Conservation (phyloP, 2,797 vertebrate genomes). For the Danionella dracula region DNA sequence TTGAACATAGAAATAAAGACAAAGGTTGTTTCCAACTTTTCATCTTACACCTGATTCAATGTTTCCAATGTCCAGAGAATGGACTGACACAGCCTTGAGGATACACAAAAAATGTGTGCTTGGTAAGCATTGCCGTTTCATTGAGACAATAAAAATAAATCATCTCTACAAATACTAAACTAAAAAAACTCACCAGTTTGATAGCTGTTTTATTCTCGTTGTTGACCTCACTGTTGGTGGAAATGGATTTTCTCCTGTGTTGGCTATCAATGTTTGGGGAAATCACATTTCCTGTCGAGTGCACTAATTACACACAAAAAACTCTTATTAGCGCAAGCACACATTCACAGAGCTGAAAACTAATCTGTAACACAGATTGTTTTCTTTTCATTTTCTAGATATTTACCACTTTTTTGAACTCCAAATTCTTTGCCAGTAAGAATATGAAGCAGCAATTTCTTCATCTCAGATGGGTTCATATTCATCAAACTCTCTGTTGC, state of each 20-base stretch:
- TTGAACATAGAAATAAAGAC: not conserved
- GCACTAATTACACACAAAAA: constrained; percentile 60
- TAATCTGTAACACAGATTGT: no score
- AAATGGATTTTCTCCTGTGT: constrained; percentile 77
- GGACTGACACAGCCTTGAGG: constrained; percentile 54
- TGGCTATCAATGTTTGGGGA: constrained; percentile 82
- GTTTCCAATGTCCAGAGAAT: constrained; percentile 61
- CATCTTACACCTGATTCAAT: constrained; percentile 64
- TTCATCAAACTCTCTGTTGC: constrained; percentile 90
- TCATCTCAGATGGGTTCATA: constrained; percentile 88
- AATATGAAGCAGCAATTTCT: constrained; percentile 91
- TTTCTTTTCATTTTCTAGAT: no score
- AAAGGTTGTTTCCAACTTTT: not conserved
- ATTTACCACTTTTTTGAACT: constrained; percentile 84
- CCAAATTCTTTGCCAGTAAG: constrained; percentile 95
- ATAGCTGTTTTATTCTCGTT: constrained; percentile 83
- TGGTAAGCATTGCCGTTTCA: not conserved
- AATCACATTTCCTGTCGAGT: constrained; percentile 63
- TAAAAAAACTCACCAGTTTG: constrained; percentile 73
- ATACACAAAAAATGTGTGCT: constrained; percentile 12
- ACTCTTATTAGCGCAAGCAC: no score
- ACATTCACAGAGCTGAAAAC: not conserved
- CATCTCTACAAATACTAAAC: not conserved
- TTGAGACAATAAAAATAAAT: not conserved
- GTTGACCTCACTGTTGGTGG: constrained; percentile 82